Base-by-base conservation (phyloP, 2,113 vertebrate species). In the Oreamnos americanus region DNA sequence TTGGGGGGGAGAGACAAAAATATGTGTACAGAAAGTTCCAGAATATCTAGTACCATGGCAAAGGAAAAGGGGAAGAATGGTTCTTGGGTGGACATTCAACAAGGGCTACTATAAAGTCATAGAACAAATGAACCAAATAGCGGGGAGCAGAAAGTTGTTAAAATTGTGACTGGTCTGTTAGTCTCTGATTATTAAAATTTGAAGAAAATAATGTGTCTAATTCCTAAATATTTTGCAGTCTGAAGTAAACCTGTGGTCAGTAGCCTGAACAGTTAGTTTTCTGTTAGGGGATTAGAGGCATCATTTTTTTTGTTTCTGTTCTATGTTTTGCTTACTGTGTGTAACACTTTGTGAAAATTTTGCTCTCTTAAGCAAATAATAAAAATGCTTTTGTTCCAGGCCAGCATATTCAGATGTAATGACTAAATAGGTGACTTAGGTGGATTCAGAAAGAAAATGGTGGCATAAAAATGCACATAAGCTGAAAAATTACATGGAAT, bases 121-220 rank as follows among this genome's bases (percentile, higher is more conserved):
- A 81, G 55, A 67, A 85, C 64, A 96, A 62, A 79, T 49, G 28
- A 94, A 81, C 33, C 36, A 93, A 92, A 49, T 95, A 57, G 84
- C 67, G 2, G 6, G 26, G 33, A 94, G 3, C 76, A 96, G 28
- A 87, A 95, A 28, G 58, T 94, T 51, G 21, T 85, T 85, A 88
- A 93, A 85, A 58, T 19, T 93, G 16, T 78, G 17, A 45, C 89
- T 47, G 25, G 36, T 58, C 2, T 89, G 13, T 76, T 97, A 45
- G 39, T 76, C 30, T 90, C 49, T 94, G 39, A 74, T 85, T 86
- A 76, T 94, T 95, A 94, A 92, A 90, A 47, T 92, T 96, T 92
- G 43, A 93, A 92, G 64, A 96, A 84, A 90, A 87, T 81, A 81
- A 81, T 84, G 6, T 94, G 36, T 87, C 33, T 88, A 33, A 71